These are phyloP conservation scores for Mechanitis mazaeus DNA, from an alignment of 2,888 invertebrate genomes.

Conservation along the genomic window DNA sequence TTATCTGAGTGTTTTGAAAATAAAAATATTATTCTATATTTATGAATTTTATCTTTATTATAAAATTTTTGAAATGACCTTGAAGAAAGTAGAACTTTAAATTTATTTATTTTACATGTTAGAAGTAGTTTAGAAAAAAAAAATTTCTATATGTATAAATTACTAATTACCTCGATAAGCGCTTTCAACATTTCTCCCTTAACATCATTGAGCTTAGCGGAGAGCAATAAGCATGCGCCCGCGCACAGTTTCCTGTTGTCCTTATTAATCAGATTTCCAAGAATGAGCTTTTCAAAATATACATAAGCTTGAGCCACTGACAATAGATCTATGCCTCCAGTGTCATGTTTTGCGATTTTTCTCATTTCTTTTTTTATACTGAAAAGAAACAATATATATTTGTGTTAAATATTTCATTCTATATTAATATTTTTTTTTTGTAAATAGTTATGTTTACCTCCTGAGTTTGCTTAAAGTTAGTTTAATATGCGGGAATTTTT, in stretches of 20 bases:
- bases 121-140: no score
- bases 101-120: no score
- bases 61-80: no score
- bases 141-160: no score
- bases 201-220: constrained; percentile 97
- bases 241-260: constrained; percentile 96
- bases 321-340: constrained; percentile 86
- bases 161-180: constrained; percentile 86
- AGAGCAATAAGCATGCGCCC: constrained; percentile 93
- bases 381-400: constrained; percentile 34
- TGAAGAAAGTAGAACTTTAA: no score
- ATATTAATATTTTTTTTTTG: background rate
- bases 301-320: constrained; percentile 98
- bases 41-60: no score
- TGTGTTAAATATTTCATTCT: no score
- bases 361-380: constrained; percentile 98
- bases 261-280: constrained; percentile 94
- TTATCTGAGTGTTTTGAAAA: no score
- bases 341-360: constrained; percentile 91
- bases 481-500: constrained; percentile 96
- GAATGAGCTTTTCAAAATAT: constrained; percentile 97
- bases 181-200: constrained; percentile 92
- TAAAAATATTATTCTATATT: no score
- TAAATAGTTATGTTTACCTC: constrained; percentile 79
- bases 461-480: constrained; percentile 96